Evolutionary conservation across 2,113 vertebrate genomes (phyloP).

Genomic region (Hypomesus transpacificus): DNA sequence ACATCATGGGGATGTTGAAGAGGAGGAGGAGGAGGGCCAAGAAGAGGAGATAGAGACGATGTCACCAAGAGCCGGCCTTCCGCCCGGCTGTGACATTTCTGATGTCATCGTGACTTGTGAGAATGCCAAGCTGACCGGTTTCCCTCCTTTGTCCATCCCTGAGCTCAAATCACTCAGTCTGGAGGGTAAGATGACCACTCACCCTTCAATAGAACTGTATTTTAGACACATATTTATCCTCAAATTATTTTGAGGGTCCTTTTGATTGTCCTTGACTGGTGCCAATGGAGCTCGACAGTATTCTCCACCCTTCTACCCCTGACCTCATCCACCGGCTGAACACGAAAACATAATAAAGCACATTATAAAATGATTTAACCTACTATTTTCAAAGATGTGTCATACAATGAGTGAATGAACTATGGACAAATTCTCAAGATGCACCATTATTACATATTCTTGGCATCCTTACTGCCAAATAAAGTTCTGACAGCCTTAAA

Average conservation of each 20-base stretch:
- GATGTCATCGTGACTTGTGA: constrained; percentile 82
- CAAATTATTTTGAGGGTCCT: no score
- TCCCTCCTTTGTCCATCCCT: constrained; percentile 82
- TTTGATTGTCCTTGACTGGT: no score
- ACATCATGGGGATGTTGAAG: constrained; percentile 16
- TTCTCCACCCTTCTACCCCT: background rate
- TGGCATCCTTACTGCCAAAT: no score
- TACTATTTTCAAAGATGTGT: no score
- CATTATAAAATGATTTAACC: background rate
- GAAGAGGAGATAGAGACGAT: background rate
- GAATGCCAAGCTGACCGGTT: constrained; percentile 73
- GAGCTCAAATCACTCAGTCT: constrained; percentile 85
- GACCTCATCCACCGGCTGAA: background rate
- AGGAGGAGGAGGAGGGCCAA: background rate
- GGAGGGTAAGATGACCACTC: constrained; percentile 73
- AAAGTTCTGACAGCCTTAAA: background rate
- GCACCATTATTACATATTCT: no score
- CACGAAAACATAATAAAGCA: no score
- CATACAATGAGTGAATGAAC: no score
- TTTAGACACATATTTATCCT: no score
- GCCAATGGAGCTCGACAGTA: background rate
- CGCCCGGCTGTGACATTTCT: constrained; percentile 77
- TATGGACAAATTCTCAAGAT: no score
- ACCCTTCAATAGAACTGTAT: background rate
- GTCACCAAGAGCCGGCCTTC: constrained; percentile 63